Evolutionary conservation across 2,888 invertebrate genomes (phyloP).

Genomic region (Zelleria hepariella): DNA sequence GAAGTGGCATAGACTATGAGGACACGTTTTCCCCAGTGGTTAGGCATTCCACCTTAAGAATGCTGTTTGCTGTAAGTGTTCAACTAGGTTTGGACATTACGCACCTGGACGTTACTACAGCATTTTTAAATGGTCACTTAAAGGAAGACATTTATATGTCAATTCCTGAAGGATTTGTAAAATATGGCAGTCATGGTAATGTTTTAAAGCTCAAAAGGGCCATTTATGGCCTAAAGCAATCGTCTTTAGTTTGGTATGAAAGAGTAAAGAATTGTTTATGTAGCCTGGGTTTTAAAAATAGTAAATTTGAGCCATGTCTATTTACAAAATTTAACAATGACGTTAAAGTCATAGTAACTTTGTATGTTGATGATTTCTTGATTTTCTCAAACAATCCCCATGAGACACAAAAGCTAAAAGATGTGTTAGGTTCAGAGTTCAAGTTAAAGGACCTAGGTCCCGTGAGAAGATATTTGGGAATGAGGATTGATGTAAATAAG

Average conservation of each 20-base stretch:
- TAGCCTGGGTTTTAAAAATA: not conserved
- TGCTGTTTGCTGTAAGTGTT: slow-evolving; percentile 1
- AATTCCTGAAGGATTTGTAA: slow-evolving; percentile 2
- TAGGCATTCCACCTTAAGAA: not conserved
- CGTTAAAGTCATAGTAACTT: not conserved
- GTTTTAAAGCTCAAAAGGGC: slow-evolving; percentile 4
- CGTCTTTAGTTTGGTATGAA: slow-evolving; percentile 1
- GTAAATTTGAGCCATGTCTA: not conserved
- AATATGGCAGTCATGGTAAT: not conserved
- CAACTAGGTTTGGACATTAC: slow-evolving; percentile 8
- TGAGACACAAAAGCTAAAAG: slow-evolving; percentile 9
- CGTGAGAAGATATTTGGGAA: slow-evolving; percentile 9
- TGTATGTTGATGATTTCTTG: slow-evolving; percentile 3
- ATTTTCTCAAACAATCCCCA: slow-evolving; percentile 1
- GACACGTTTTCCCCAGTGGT: slow-evolving; percentile 6
- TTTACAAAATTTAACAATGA: not conserved
- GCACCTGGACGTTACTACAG: slow-evolving; percentile 7
- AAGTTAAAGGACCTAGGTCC: slow-evolving; percentile 11
- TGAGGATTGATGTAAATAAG: slow-evolving; percentile 7
- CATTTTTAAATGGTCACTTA: slow-evolving; percentile 7
- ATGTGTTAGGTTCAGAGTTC: slow-evolving; percentile 5
- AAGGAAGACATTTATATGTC: slow-evolving; percentile 4
- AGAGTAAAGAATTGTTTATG: not conserved
- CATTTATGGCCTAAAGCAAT: slow-evolving; percentile 3
- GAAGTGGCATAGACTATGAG: slow-evolving; percentile 3